Base-by-base conservation (phyloP, 2,888 invertebrate genomes). In the Scaptomyza flava region DNA sequence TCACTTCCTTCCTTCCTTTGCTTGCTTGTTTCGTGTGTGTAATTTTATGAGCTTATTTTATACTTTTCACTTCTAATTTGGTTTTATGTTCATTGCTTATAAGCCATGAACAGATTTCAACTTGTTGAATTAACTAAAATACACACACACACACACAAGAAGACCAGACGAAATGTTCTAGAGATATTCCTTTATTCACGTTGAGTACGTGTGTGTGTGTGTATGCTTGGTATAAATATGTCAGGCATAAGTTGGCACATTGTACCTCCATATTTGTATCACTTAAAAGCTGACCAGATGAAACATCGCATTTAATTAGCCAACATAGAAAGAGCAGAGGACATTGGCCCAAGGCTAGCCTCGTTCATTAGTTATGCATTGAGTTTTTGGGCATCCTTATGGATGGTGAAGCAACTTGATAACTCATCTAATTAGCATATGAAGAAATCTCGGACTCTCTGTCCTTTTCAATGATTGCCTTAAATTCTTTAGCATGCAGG, bases 41-140 rank as follows among this genome's bases (percentile, higher is more conserved):
- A 73, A 72, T 79, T 77, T 87, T 68, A 89, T 83, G 73, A 87
- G 87, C 76, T 83, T 87, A 87, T 87, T 84, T 81, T 75, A 80
- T 83, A 86, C 75, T 71, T 80, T 77, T 80, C 75, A 61, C 73
- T 76, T 82, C 70, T 85, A 81, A 87, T 87, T 81, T 76, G 77
- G 67, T 68, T 70, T 61, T 61, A 65, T 62, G 67, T 51, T 72
- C 73, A 74, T 77, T 67, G 67, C 73, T 51, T 58, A 72, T 61
- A 53, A 83, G 81, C 72, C 72, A 63, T 68, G 76, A 68, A 62
- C 87, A 75, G 87, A 85, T 87, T 81, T 68, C 62, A 72, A 81
- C 81, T 87, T 81, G 81, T 81, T 87, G 81, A 87, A 58, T 64
- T 68, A 63, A 58, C 73, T 51, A 45, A 62, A 63, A 41, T 30